These are phyloP conservation scores for Macrosoma leucophasiata DNA, from an alignment of 2,888 invertebrate species.

Conservation along the genomic window DNA sequence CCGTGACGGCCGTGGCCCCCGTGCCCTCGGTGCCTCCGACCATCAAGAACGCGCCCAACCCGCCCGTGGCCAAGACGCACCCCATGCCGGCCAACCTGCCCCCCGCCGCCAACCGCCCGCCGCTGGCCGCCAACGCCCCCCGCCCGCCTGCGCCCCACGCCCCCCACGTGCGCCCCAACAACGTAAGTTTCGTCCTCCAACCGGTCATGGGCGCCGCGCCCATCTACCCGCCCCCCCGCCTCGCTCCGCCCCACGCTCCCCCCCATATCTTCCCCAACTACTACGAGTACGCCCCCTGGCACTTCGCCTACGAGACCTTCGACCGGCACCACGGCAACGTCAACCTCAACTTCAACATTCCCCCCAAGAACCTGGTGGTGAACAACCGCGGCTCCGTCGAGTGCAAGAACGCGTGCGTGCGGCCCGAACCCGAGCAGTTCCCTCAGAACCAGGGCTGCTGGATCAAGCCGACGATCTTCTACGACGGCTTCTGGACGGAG, in stretches of 20 bases:
- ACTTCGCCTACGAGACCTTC: conserved; percentile 58
- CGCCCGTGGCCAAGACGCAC: conserved; percentile 37
- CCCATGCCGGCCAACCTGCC: conserved; percentile 36
- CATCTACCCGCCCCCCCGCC: conserved; percentile 34
- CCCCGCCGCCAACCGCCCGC: conserved; percentile 17
- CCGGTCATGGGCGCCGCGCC: conserved; percentile 47
- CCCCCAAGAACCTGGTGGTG: conserved; percentile 59
- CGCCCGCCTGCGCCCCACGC: conserved; percentile 28
- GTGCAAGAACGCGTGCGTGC: conserved; percentile 41
- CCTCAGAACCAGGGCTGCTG: conserved; percentile 53
- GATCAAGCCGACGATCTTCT: conserved; percentile 70
- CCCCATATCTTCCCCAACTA: conserved; percentile 51
- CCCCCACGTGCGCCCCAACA: conserved; percentile 37
- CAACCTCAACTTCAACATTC: conserved; percentile 60
- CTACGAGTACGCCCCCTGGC: conserved; percentile 63
- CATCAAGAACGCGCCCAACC: conserved; percentile 29
- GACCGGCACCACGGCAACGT: conserved; percentile 53
- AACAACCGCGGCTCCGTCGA: conserved; percentile 46
- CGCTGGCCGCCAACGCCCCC: conserved; percentile 26
- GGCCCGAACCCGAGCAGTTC: conserved; percentile 38
- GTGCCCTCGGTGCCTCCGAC: conserved; percentile 27
- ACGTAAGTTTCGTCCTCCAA: conserved; percentile 68
- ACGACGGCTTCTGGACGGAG: conserved; percentile 73
- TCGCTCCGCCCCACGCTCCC: conserved; percentile 24
- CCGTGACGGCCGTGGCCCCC: conserved; percentile 26